phyloP scores from a whole-genome alignment of 1,140 invertebrate species.

The Drosophila ercepeae region DNA sequence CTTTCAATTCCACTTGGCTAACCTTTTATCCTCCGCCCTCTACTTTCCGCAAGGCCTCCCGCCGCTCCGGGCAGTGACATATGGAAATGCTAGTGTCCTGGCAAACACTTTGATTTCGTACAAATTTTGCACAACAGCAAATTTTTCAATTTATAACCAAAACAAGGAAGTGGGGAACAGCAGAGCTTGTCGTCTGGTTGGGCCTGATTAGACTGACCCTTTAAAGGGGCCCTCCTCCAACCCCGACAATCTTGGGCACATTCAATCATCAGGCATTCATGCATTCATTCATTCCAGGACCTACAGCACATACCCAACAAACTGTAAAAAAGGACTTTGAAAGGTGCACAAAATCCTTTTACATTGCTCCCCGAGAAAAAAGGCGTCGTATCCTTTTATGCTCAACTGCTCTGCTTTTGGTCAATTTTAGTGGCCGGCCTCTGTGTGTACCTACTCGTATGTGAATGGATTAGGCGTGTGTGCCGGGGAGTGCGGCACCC shows the following conservation, averaged over 20 bases:
- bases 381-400: constrained; percentile 68
- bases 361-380: constrained; percentile 57
- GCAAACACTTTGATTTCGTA: constrained; percentile 75
- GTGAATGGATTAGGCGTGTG: constrained; percentile 28
- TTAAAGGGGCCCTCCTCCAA: background rate
- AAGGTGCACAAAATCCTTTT: constrained; percentile 79
- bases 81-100: constrained; percentile 63
- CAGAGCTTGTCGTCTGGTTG: constrained; percentile 24
- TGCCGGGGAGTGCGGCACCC: background rate
- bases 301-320: constrained; percentile 55
- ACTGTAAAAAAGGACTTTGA: constrained; percentile 70
- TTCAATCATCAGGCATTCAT: constrained; percentile 71
- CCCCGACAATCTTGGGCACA: constrained; percentile 18
- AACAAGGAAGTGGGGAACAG: constrained; percentile 43
- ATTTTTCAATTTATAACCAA: constrained; percentile 82
- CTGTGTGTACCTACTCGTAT: background rate
- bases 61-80: constrained; percentile 54
- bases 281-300: constrained; percentile 38
- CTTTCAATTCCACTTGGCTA: constrained; percentile 58
- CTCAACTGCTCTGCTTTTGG: constrained; percentile 70
- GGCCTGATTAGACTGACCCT: constrained; percentile 66
- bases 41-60: constrained; percentile 11
- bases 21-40: constrained; percentile 54
- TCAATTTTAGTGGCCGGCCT: constrained; percentile 55
- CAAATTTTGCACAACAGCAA: constrained; percentile 68